A percentile compares a stretch with the other conserved stretches of the same genome.
These are phyloP conservation scores for Acholoe squamosa DNA, from an alignment of 2,888 invertebrate genomes.

Conservation along the genomic window DNA sequence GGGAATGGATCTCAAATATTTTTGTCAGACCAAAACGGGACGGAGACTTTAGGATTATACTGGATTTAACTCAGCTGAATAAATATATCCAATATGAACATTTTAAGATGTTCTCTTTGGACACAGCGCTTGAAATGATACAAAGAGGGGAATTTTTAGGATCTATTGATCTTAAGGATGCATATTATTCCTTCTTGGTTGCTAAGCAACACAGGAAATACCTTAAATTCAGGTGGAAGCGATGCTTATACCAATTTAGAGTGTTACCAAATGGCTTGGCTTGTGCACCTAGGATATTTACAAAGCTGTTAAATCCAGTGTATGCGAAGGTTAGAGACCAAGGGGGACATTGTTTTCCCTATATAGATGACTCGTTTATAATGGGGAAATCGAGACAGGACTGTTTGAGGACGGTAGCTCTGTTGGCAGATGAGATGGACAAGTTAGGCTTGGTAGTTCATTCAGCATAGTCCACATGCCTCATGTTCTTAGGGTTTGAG, in stretches of 20 bases:
- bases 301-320: constrained; percentile 9
- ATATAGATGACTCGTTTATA: constrained; percentile 17
- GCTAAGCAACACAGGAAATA: background rate
- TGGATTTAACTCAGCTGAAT: background rate
- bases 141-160: background rate
- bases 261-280: constrained; percentile 19
- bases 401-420: background rate
- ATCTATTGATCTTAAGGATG: constrained; percentile 30
- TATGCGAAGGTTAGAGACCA: background rate
- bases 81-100: background rate
- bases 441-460: constrained; percentile 5
- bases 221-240: background rate
- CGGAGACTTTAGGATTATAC: background rate
- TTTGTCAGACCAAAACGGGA: background rate
- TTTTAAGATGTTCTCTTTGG: constrained; percentile 10
- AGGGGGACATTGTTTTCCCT: background rate
- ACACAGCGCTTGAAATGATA: constrained; percentile 19
- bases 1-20: background rate
- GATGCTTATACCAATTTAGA: background rate
- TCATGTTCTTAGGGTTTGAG: background rate
- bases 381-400: background rate
- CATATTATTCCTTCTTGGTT: background rate
- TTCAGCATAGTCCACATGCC: background rate
- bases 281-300: constrained; percentile 6
- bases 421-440: background rate